A percentile compares a stretch with the other conserved stretches of the same genome.
Conservation (phyloP, 2,113 vertebrate species). For the Anas platyrhynchos region DNA sequence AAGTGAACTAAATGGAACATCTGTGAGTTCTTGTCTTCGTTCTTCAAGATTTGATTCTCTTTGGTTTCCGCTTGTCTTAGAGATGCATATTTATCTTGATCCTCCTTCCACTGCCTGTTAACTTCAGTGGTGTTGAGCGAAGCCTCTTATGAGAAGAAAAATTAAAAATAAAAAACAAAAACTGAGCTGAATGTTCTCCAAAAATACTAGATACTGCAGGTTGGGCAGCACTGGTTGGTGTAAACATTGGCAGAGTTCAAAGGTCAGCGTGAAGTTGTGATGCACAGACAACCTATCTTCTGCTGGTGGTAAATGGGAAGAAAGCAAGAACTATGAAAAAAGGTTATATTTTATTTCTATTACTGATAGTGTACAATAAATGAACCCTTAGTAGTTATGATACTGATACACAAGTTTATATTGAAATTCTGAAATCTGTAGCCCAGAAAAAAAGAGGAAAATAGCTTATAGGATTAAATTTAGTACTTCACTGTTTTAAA, state of each 20-base stretch:
- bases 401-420: background rate
- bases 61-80: background rate
- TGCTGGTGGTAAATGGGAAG: background rate
- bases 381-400: background rate
- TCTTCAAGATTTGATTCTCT: background rate
- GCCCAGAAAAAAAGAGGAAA: background rate
- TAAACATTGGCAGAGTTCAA: fast-evolving
- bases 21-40: constrained; percentile 27
- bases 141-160: background rate
- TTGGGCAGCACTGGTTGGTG: background rate
- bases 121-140: background rate
- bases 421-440: background rate
- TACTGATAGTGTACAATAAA: background rate
- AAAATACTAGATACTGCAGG: background rate
- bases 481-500: background rate
- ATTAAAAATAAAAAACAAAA: background rate
- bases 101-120: background rate
- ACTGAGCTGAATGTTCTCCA: background rate
- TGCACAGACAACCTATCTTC: background rate
- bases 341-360: background rate
- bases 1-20: constrained; percentile 51
- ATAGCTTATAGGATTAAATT: background rate
- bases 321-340: background rate
- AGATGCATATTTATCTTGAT: constrained; percentile 10
- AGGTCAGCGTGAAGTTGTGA: background rate